Evolutionary conservation across 2,797 vertebrate genomes (phyloP), one percentile per base, ranked within the genome.

Genomic region (Scomberomorus guttatus): DNA sequence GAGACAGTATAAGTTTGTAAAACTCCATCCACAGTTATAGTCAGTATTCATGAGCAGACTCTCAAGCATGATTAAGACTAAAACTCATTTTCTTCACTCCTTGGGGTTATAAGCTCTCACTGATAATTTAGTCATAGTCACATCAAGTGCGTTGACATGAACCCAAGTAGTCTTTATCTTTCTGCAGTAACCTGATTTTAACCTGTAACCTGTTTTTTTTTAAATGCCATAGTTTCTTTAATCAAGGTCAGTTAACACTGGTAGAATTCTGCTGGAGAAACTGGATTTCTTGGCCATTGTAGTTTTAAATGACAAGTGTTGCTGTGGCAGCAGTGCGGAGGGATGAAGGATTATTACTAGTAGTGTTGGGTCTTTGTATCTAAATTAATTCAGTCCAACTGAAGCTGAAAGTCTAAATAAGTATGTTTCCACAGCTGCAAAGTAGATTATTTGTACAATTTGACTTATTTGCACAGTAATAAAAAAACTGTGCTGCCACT

Each of bases 361-460:
- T 11, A 12, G 5, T 44, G 15, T 46, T 46, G 5, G 18, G 17
- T 67, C 20, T 55, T 54, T 48, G 11, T 27, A 39, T 50, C 48
- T 4, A 73, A 13, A 72, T 24, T 0, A n/a, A 24, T 20, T n/a
- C 2, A 63, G 7, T 34, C 5, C 15, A 51, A 5, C 9, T 44
- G 58, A 5, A 70, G 64, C 7, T 69, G 42, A n/a, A 32, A 25
- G 7, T 17, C 9, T 29, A 44, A 59, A 59, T 48, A 17, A 46
- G 32, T 56, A 25, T 10, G 50, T 51, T 55, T 61, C 48, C 18
- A 62, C 37, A 61, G 54, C 9, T 55, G 12, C 78, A 46, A 52
- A 54, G 20, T 6, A 6, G 7, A 5, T 29, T 56, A 27, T 55
- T 39, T 57, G 4, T n/a, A 51, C 56, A 50, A 68, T 62, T 13